Conservation (phyloP, 2,797 vertebrate genomes). For the Adelosebastes latens region DNA sequence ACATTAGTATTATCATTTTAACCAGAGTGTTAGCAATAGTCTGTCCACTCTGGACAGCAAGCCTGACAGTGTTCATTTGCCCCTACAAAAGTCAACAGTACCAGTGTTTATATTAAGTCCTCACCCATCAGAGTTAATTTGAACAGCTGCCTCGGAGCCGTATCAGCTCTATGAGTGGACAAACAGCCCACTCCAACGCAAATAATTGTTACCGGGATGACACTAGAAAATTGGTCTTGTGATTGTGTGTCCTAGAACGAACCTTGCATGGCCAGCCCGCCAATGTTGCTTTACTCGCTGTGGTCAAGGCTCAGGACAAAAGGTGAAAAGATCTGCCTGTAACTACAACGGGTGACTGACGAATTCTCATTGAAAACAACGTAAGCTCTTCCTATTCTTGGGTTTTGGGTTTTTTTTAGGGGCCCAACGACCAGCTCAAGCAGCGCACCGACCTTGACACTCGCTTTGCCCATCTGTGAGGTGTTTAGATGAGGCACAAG, state of each 20-base stretch:
- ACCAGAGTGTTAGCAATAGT: constrained; percentile 1
- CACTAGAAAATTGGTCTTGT: constrained; percentile 3
- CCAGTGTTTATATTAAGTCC: constrained; percentile 51
- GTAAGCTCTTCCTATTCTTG: not conserved
- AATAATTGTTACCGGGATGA: constrained; percentile 41
- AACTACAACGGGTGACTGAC: not conserved
- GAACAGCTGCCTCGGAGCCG: constrained; percentile 67
- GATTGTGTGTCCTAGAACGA: constrained; percentile 5
- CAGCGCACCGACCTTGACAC: not conserved
- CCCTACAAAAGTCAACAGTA: constrained; percentile 45
- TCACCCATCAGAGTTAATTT: constrained; percentile 58
- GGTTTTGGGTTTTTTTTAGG: not conserved
- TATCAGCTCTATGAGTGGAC: constrained; percentile 44
- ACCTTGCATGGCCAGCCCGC: not conserved
- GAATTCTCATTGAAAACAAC: not conserved
- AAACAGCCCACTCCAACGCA: constrained; percentile 50
- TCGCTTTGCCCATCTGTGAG: not conserved
- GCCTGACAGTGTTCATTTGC: constrained; percentile 41
- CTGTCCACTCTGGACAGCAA: constrained; percentile 1
- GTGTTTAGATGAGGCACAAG: not conserved
- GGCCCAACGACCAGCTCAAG: not conserved
- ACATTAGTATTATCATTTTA: not conserved
- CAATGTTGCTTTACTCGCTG: not conserved
- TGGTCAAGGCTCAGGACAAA: not conserved
- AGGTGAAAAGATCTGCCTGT: not conserved